Base-by-base conservation (phyloP, 2,113 vertebrate species). In the Clupea harengus region DNA sequence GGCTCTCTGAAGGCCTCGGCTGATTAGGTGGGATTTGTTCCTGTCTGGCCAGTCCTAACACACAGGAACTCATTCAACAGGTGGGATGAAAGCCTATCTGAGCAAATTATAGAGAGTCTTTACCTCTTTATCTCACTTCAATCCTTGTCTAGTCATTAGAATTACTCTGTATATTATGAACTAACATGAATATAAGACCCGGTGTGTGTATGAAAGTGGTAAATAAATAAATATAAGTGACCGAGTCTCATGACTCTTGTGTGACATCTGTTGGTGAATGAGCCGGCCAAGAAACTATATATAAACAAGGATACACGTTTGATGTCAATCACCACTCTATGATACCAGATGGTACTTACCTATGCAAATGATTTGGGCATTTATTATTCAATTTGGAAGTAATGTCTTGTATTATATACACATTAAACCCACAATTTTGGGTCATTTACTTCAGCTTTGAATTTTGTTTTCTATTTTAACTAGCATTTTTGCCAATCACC, bases 11-110 rank as follows among this genome's bases (percentile, higher is more conserved):
- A 87, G 91, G 82, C 89, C 86, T 49, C 1, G 82, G 85, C 89
- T 94, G 91, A 94, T 93, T 92, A 89, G 89, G 87, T 89, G 87
- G 82, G 6, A 86, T 92, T 83, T 90, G 88, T 92, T 88, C 86
- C 88, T n/a, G 86, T 93, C 88, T 84, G 81, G 83, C 83, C 57
- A 72, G 15, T 82, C 89, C 1, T 84, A 54, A 50, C 85, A 83
- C 80, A 84, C 88, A 87, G 90, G 25, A 39, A 11, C 32, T 6
- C 28, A 39, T 78, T 78, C 72, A 78, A 78, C 72, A 78, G 72
- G 72, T 78, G 15, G 28, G 32, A 32, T 39, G 11, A 44, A 32
- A 78, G 72, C 11, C 28, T 32, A 4, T 5, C 72, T 17, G 72
- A 3, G 32, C 32, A 60, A 60, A 60, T 78, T 32, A 78, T 11